Conservation (phyloP, 2,797 vertebrate species). For the Cetoscarus ocellatus region DNA sequence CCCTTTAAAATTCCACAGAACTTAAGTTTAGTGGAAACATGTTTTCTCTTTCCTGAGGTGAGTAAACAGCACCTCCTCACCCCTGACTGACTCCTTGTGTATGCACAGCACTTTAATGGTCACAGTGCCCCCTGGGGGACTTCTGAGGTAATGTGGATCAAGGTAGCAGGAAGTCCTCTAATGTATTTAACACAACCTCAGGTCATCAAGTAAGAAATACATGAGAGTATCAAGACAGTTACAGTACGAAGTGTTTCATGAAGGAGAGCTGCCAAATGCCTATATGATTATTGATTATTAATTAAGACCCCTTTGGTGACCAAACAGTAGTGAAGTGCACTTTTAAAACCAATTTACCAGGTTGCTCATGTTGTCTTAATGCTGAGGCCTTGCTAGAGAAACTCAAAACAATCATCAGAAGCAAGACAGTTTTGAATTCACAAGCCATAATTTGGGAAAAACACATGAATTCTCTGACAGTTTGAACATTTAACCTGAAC, state of each 20-base stretch:
- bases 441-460: conserved; percentile 34
- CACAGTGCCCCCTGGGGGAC: conserved; percentile 60
- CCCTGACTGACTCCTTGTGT: conserved; percentile 28
- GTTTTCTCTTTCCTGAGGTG: background rate
- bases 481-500: background rate
- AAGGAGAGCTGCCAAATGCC: conserved; percentile 16
- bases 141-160: conserved; percentile 42
- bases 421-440: background rate
- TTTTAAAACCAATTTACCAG: conserved; percentile 54
- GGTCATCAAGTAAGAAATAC: conserved; percentile 20
- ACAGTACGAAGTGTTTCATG: background rate
- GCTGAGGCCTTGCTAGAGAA: conserved; percentile 32
- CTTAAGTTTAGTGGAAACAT: conserved; percentile 29
- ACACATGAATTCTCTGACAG: background rate
- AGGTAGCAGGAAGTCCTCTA: conserved; percentile 26
- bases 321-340: conserved; percentile 71
- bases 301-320: conserved; percentile 44
- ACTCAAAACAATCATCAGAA: background rate
- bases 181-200: conserved; percentile 28
- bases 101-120: conserved; percentile 66
- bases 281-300: conserved; percentile 8
- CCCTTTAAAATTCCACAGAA: conserved; percentile 51
- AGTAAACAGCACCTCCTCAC: conserved; percentile 23
- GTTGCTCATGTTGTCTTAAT: conserved; percentile 57
- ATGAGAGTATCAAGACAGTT: background rate